A percentile compares a stretch with the other conserved stretches of the same genome.
phyloP scores from a whole-genome alignment of 1,140 invertebrate genomes.

The Elymnias hypermnestra region DNA sequence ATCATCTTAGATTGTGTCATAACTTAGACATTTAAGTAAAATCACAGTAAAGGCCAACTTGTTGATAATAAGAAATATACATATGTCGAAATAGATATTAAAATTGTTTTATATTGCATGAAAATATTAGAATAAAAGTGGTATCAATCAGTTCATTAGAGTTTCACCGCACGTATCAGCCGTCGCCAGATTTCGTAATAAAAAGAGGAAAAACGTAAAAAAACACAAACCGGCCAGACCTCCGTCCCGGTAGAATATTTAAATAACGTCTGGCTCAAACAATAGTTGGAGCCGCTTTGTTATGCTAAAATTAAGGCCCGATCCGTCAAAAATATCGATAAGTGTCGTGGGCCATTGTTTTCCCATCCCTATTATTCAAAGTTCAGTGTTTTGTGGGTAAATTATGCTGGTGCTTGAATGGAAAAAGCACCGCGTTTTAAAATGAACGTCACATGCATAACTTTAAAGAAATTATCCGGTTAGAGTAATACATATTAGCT shows the following conservation, averaged over 20 bases:
- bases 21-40: no score
- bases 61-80: no score
- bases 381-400: slow-evolving; percentile 2
- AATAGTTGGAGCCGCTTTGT: slow-evolving; percentile 59
- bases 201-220: slow-evolving; percentile 33
- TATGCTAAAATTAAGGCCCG: slow-evolving; percentile 58
- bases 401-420: background rate
- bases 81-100: no score
- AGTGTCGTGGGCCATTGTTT: slow-evolving; percentile 15
- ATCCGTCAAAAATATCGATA: slow-evolving; percentile 47
- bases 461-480: background rate
- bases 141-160: slow-evolving; percentile 4
- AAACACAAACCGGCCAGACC: slow-evolving; percentile 25
- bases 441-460: slow-evolving; percentile 3
- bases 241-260: slow-evolving; percentile 48
- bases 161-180: slow-evolving; percentile 32
- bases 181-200: slow-evolving; percentile 47
- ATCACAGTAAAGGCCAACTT: no score
- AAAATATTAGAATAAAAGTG: background rate
- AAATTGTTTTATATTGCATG: no score
- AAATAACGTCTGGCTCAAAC: slow-evolving; percentile 67
- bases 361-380: slow-evolving; percentile 2
- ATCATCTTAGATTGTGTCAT: no score
- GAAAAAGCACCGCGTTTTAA: background rate
- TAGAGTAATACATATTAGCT: no score